Conservation (phyloP, 2,888 invertebrate genomes). For the Tipula lateralis region DNA sequence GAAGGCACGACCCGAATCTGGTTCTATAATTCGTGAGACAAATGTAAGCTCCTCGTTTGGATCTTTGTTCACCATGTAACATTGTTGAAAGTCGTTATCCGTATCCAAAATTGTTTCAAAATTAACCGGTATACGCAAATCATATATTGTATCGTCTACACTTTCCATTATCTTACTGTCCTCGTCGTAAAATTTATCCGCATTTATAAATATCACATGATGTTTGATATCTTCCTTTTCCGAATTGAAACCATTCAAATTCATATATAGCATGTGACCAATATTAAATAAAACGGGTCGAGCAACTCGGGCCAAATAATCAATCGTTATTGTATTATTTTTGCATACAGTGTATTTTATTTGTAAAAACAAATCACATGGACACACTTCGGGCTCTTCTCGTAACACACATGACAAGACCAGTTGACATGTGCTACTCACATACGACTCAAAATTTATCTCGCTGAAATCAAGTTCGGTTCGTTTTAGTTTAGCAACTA, state of each 20-base stretch:
- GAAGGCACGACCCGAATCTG: constrained; percentile 25
- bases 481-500: neutral
- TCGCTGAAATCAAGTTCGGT: neutral
- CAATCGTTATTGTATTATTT: constrained; percentile 27
- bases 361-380: neutral
- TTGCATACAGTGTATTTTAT: neutral
- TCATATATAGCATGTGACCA: neutral
- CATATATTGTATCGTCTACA: constrained; percentile 29
- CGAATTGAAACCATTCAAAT: constrained; percentile 29
- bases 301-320: neutral
- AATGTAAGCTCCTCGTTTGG: neutral
- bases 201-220: constrained; percentile 29
- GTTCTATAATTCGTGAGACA: constrained; percentile 30
- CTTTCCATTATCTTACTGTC: neutral
- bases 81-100: neutral
- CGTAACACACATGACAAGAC: neutral
- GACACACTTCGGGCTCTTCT: constrained; percentile 21
- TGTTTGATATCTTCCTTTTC: constrained; percentile 29
- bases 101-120: neutral
- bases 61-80: neutral
- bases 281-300: constrained; percentile 29
- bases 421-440: neutral
- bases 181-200: neutral
- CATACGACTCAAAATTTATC: constrained; percentile 29
- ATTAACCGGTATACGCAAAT: constrained; percentile 30